Evolutionary conservation across 2,113 vertebrate genomes (phyloP).

Genomic region (Bos indicus): DNA sequence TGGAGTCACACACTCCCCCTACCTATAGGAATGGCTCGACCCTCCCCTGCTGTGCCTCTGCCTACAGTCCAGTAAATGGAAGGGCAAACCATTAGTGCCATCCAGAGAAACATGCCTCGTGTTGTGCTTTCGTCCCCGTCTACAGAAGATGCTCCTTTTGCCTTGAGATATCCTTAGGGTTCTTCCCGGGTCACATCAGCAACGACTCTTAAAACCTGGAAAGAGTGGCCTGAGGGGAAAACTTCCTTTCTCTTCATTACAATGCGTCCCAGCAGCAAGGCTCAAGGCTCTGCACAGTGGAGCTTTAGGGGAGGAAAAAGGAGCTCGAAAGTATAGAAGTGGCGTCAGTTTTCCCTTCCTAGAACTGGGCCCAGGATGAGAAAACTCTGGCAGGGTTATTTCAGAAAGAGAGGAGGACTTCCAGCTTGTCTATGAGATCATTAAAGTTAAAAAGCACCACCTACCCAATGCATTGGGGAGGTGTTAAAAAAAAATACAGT

Average conservation of each 20-base stretch:
- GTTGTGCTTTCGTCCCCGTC: neutral
- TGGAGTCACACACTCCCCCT: neutral
- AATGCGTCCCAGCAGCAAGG: neutral
- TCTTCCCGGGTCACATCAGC: neutral
- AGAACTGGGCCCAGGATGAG: neutral
- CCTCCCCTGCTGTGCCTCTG: neutral
- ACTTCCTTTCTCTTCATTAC: neutral
- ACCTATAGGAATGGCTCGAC: neutral
- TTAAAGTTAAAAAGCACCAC: neutral
- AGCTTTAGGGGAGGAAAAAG: neutral
- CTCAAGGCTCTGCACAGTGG: neutral
- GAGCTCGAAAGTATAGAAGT: neutral
- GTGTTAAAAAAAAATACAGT: constrained; percentile 32
- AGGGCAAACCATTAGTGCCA: neutral
- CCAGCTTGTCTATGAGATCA: neutral
- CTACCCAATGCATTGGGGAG: neutral
- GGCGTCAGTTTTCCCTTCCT: neutral
- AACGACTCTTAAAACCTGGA: neutral
- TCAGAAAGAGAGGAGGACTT: neutral
- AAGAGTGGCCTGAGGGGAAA: neutral
- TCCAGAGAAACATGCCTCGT: neutral
- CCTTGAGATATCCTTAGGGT: neutral
- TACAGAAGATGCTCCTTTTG: neutral
- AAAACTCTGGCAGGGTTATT: neutral
- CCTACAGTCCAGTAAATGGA: neutral